Evolutionary conservation across 1,140 invertebrate species (phyloP), one percentile per base, ranked within the genome.

Genomic region (Cyphomyrmex costatus): DNA sequence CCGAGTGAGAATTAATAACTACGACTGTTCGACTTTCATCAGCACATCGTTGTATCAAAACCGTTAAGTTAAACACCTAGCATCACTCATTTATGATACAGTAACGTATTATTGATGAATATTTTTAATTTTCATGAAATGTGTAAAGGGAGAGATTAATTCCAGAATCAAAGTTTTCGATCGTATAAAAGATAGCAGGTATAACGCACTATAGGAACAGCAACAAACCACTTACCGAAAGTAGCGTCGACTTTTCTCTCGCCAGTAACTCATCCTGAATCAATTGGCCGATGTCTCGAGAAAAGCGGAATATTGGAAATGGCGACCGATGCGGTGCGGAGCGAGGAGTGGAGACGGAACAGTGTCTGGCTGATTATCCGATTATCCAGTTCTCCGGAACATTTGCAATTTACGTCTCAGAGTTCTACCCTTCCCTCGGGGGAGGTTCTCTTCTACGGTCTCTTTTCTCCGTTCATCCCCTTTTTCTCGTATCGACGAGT

Each of bases 321-420:
- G 90, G 90, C 91, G 56, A 12, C 33, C 8, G 24, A 10, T 16
- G 70, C 19, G 70, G 27, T 10, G 53, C 27, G 91, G 90, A n/a
- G 30, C 61, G 21, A 33, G 4, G 91, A 92, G 89, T 93, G 93
- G 93, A 94, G 93, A 92, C 92, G 91, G 92, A 94, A 92, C 94
- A 94, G 94, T n/a, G n/a, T 94, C 94, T 94, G 93, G 93, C 92
- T 94, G 93, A 94, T 94, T 94, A 94, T 94, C 93, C 92, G 94
- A 94, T 94, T 94, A 94, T 94, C 93, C 92, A 91, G 84, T 94
- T 93, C 92, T 86, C 92, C 92, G 93, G 93, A 94, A 94, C 92
- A 92, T 94, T 94, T 93, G 92, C 93, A 92, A 92, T 92, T 92
- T 92, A 89, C 84, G 90, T 92, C 88, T 91, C 71, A 77, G 93